Evolutionary conservation across 2,888 invertebrate genomes (phyloP).

Genomic region (Oligia latruncula): DNA sequence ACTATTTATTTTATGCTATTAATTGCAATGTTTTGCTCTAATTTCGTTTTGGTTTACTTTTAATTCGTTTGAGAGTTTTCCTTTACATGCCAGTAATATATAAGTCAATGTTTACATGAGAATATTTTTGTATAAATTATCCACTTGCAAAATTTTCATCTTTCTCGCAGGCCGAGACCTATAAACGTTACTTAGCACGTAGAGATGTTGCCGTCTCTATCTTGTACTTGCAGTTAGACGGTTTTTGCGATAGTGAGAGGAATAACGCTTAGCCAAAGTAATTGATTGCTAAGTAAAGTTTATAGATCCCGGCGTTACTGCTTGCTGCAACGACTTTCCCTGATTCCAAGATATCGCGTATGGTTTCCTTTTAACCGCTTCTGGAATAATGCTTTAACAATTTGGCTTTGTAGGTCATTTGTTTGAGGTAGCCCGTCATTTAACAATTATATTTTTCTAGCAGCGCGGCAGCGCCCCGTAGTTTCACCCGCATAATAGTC

Average conservation of each 20-base stretch:
- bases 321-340: not conserved
- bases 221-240: not conserved
- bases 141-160: not conserved
- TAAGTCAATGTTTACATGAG: too few species aligned
- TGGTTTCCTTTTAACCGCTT: not conserved
- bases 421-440: too few species aligned
- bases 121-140: not conserved
- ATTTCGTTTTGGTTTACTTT: constrained; percentile 22
- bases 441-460: too few species aligned
- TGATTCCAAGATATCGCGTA: not conserved
- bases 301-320: too few species aligned
- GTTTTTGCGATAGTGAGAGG: not conserved
- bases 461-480: too few species aligned
- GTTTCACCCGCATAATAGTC: too few species aligned
- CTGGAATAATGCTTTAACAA: not conserved
- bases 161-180: too few species aligned
- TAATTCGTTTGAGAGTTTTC: not conserved
- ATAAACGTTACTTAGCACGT: not conserved
- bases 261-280: not conserved
- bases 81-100: not conserved
- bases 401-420: too few species aligned
- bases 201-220: not conserved
- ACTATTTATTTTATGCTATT: constrained; percentile 42
- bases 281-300: not conserved
- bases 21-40: constrained; percentile 29